Evolutionary conservation across 2,113 vertebrate genomes (phyloP).

Genomic region (Platycercus adscitus): DNA sequence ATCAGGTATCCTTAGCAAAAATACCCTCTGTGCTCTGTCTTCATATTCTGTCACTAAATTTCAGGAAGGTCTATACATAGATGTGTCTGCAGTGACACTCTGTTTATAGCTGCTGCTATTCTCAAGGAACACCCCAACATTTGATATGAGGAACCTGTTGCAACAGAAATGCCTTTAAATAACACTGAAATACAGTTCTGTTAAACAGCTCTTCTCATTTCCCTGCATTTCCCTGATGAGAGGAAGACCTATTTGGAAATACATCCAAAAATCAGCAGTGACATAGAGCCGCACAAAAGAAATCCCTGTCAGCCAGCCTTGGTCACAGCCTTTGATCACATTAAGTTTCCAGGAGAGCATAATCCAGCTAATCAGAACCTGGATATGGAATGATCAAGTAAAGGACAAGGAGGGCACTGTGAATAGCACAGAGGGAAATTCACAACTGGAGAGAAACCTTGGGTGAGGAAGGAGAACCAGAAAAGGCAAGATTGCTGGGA

Average conservation of each 20-base stretch:
- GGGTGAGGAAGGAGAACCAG: constrained; percentile 55
- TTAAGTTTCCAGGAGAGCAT: background rate
- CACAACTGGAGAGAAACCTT: constrained; percentile 47
- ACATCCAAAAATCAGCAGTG: background rate
- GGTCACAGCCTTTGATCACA: background rate
- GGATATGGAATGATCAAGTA: constrained; percentile 1
- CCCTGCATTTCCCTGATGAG: background rate
- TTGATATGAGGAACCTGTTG: background rate
- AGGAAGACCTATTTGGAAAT: constrained; percentile 8
- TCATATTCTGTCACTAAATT: background rate
- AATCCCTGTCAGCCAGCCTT: constrained; percentile 6
- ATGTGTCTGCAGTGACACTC: background rate
- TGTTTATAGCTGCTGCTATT: background rate
- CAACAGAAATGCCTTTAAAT: background rate
- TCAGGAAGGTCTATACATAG: background rate
- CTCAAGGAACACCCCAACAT: background rate
- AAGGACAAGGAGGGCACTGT: constrained; percentile 28
- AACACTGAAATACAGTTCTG: background rate
- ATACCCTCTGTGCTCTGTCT: background rate
- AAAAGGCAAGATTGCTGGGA: constrained; percentile 51
- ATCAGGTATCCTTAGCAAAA: background rate
- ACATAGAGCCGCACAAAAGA: background rate
- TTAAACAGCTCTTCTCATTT: background rate
- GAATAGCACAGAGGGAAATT: constrained; percentile 28
- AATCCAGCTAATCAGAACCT: constrained; percentile 25